phyloP scores from a whole-genome alignment of 64 coral and sea anemone species.

The Montipora foliosa region DNA sequence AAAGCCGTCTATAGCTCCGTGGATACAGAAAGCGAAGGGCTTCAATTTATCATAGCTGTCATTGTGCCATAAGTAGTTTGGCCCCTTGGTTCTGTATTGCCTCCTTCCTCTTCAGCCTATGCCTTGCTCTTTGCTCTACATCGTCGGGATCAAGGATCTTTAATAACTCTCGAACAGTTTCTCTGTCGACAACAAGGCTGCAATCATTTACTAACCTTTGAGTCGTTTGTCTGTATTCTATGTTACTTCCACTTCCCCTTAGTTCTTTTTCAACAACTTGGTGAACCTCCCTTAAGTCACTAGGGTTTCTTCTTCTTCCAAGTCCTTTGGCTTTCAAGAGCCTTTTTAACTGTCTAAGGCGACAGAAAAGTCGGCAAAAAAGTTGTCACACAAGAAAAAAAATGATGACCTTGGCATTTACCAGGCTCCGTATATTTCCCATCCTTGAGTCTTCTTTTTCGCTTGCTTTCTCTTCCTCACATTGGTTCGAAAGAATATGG shows the following conservation, averaged over 20 bases:
- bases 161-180: constrained; percentile 20
- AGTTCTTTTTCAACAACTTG: constrained; percentile 16
- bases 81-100: constrained; percentile 24
- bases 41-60: constrained; percentile 56
- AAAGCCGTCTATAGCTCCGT: background rate
- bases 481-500: no score
- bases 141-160: constrained; percentile 36
- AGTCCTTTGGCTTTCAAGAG: constrained; percentile 30
- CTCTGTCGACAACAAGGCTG: constrained; percentile 12
- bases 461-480: no score
- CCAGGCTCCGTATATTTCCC: background rate
- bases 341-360: constrained; percentile 45
- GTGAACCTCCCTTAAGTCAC: background rate
- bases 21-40: background rate
- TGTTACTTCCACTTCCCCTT: constrained; percentile 13
- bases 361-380: background rate
- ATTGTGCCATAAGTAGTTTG: constrained; percentile 23
- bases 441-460: no score
- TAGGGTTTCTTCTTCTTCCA: constrained; percentile 23
- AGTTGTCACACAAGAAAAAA: background rate
- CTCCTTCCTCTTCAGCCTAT: background rate
- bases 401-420: background rate
- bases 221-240: constrained; percentile 45
- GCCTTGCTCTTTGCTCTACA: background rate
- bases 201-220: constrained; percentile 1